Conservation (phyloP, 2,888 invertebrate genomes). For the Ornithoptera priamus region DNA sequence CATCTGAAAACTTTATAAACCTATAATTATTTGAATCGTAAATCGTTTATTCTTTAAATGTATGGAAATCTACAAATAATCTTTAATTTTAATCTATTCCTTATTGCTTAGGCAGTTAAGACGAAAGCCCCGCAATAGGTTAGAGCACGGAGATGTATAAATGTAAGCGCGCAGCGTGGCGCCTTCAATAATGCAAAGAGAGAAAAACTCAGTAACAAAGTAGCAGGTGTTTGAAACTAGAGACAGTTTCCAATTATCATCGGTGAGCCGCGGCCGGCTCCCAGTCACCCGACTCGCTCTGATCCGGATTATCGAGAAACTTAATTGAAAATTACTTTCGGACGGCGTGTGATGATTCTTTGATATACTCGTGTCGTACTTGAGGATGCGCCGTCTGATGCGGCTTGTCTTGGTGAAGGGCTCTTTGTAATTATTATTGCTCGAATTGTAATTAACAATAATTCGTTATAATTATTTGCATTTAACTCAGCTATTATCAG, state of each 20-base stretch:
- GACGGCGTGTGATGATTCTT: slow-evolving; percentile 57
- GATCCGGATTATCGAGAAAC: slow-evolving; percentile 75
- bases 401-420: not conserved
- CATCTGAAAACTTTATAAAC: too few species aligned
- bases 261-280: slow-evolving; percentile 54
- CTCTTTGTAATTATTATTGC: too few species aligned
- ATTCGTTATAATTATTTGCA: too few species aligned
- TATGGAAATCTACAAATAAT: too few species aligned
- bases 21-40: too few species aligned
- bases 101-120: too few species aligned
- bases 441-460: too few species aligned
- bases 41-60: too few species aligned
- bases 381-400: slow-evolving; percentile 35
- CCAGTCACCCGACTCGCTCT: slow-evolving; percentile 46
- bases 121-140: not conserved
- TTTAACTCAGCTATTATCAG: too few species aligned
- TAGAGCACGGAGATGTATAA: not conserved
- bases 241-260: slow-evolving; percentile 70
- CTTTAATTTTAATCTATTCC: too few species aligned
- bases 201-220: slow-evolving; percentile 32
- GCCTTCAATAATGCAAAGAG: slow-evolving; percentile 33
- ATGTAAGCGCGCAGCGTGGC: slow-evolving; percentile 24
- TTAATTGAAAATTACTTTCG: slow-evolving; percentile 76
- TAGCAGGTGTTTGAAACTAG: slow-evolving; percentile 59
- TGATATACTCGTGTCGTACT: slow-evolving; percentile 62